Evolutionary conservation across 1,140 invertebrate genomes (phyloP), one percentile per base, ranked within the genome.

Genomic region (Elysia chlorotica): DNA sequence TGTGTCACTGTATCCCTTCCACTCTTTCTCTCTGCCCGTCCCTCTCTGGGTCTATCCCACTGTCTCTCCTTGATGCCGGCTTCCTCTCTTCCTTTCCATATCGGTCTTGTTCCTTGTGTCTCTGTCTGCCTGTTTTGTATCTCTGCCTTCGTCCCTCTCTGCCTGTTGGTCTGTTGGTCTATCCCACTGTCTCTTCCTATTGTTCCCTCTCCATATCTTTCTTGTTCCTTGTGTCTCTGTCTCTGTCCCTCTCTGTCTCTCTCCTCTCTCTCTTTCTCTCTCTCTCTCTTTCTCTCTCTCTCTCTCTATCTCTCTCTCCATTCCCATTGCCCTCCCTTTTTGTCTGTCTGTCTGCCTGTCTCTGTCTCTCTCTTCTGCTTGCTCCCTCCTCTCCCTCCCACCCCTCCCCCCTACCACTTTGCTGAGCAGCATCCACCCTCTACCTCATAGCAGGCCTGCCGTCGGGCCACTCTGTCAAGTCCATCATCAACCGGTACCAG

Each of bases 401-500:
- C n/a, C 61, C 6, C 61, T 61, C 37, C 70, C 35, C 30, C 37
- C 48, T 31, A 19, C 37, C 66, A 21, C 31, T 35, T 66, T 10
- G 19, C 33, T 63, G 41, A 59, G n/a, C 73, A 77, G 76, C 38
- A 23, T 38, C 35, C 61, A 36, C 62, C 57, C 73, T 77, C 67
- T 69, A 63, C 66, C 33, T 72, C 62, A 75, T 73, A 75, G 76
- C 74, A 36, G 76, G 76, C 19, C 54, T 77, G 6, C 62, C 76
- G 30, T 61, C 48, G 2, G 75, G 75, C 38, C 78, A 79, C 62
- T 79, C 77, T 17, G 79, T 81, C 19, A 72, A 72, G 48, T 74
- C 57, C 56, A 72, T 81, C 37, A 61, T 77, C 63, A 75, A 76
- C 33, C 62, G 76, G 28, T 81, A 78, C 53, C 74, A 77, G n/a